A percentile compares a stretch with the other conserved stretches of the same genome.
These are phyloP conservation scores for Protosalanx chinensis DNA, from an alignment of 2,797 vertebrate species.

Conservation along the genomic window DNA sequence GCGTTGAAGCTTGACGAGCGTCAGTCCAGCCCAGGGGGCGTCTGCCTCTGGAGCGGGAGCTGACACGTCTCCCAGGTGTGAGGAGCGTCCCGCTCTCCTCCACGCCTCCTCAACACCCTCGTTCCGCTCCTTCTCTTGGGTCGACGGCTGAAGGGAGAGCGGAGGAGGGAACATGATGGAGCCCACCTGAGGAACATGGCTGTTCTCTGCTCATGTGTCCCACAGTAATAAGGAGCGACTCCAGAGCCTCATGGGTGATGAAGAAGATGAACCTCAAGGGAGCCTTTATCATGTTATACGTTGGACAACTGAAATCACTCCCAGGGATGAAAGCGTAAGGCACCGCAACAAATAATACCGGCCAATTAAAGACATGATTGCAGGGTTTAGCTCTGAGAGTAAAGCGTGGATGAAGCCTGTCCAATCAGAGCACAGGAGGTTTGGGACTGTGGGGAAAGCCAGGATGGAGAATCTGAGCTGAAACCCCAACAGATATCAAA, in stretches of 20 bases:
- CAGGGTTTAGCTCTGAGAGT: constrained; percentile 57
- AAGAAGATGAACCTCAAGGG: background rate
- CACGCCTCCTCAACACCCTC: constrained; percentile 50
- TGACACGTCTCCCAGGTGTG: constrained; percentile 53
- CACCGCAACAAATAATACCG: constrained; percentile 54
- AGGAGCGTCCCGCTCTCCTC: constrained; percentile 42
- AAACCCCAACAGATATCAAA: constrained; percentile 8
- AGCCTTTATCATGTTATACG: constrained; percentile 29
- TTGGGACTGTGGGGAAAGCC: constrained; percentile 46
- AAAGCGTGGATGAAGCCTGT: constrained; percentile 71
- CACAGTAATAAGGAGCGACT: constrained; percentile 61
- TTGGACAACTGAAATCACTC: constrained; percentile 46
- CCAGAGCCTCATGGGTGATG: constrained; percentile 33
- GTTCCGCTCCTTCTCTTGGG: constrained; percentile 59
- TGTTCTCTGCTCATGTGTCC: constrained; percentile 62
- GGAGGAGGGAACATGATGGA: constrained; percentile 50
- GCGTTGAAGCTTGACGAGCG: constrained; percentile 67
- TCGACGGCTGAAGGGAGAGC: constrained; percentile 56
- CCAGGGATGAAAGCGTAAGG: constrained; percentile 46
- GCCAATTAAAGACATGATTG: constrained; percentile 71
- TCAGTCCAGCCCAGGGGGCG: constrained; percentile 56
- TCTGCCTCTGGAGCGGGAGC: constrained; percentile 50
- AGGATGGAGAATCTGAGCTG: background rate
- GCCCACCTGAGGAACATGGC: constrained; percentile 38
- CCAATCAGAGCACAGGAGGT: constrained; percentile 62